phyloP scores from a whole-genome alignment of 2,888 invertebrate genomes.

The Heliconius erato region DNA sequence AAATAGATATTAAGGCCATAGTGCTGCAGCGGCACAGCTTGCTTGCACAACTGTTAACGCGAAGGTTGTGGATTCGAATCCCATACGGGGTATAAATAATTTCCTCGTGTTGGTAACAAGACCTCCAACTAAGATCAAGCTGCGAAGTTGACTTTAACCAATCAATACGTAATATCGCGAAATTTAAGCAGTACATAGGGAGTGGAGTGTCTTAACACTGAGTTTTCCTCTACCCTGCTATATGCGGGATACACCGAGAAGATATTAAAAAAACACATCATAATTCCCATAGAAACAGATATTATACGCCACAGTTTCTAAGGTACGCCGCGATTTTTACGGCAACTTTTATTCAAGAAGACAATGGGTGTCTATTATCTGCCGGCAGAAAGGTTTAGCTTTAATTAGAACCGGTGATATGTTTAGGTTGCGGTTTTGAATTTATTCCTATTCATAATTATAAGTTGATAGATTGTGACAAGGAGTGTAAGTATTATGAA shows the following conservation, averaged over 20 bases:
- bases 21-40: not conserved
- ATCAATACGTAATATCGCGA: too few species aligned
- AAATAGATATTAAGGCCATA: not conserved
- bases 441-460: not conserved
- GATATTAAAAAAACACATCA: not conserved
- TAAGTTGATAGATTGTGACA: not conserved
- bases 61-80: not conserved
- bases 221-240: not conserved
- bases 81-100: too few species aligned
- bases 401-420: not conserved
- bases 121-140: too few species aligned
- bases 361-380: slow-evolving; percentile 17
- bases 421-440: slow-evolving; percentile 4
- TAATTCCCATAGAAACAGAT: not conserved
- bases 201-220: too few species aligned
- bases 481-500: too few species aligned
- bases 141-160: too few species aligned
- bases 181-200: too few species aligned
- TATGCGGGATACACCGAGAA: not conserved
- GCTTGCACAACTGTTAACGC: not conserved
- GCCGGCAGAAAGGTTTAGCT: not conserved
- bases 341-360: slow-evolving; percentile 9
- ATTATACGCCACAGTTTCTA: not conserved
- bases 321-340: not conserved
- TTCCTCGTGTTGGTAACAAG: too few species aligned